These are phyloP conservation scores for Notothenia coriiceps DNA, from an alignment of 2,113 vertebrate species.

Conservation along the genomic window DNA sequence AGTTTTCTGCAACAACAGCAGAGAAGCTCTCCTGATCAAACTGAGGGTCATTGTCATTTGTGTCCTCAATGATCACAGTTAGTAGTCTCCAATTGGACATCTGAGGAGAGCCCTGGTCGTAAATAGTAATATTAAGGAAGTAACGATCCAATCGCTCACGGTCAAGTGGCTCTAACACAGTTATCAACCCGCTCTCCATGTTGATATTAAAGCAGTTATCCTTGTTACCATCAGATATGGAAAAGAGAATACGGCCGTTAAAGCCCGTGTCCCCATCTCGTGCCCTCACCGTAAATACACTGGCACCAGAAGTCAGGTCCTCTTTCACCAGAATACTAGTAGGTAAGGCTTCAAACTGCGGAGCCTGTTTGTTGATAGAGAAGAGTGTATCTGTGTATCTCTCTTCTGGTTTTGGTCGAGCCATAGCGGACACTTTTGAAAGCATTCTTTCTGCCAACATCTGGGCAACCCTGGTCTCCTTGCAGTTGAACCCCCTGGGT, in stretches of 20 bases:
- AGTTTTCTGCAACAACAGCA: slow-evolving; percentile 89
- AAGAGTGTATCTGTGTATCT: slow-evolving; percentile 88
- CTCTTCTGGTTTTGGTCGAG: slow-evolving; percentile 86
- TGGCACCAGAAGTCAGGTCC: slow-evolving; percentile 87
- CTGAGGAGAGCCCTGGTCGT: slow-evolving; percentile 92
- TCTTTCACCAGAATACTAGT: slow-evolving; percentile 92
- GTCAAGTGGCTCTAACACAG: slow-evolving; percentile 91
- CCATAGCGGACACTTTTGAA: slow-evolving; percentile 90
- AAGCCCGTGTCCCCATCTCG: slow-evolving; percentile 93
- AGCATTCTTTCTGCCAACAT: slow-evolving; percentile 93
- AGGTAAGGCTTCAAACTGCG: slow-evolving; percentile 95
- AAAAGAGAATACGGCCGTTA: slow-evolving; percentile 92
- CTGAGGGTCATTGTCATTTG: slow-evolving; percentile 93
- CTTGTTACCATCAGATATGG: slow-evolving; percentile 92
- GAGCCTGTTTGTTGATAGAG: slow-evolving; percentile 91
- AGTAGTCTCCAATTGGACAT: slow-evolving; percentile 92
- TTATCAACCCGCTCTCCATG: slow-evolving; percentile 91
- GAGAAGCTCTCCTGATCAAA: slow-evolving; percentile 90
- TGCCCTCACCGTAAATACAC: slow-evolving; percentile 91
- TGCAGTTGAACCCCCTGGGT: slow-evolving; percentile 90
- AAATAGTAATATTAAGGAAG: slow-evolving; percentile 96
- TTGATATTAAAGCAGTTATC: slow-evolving; percentile 94
- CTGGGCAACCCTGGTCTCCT: slow-evolving; percentile 93
- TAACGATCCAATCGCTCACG: slow-evolving; percentile 92
- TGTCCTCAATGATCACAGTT: slow-evolving; percentile 92